These are phyloP conservation scores for Apeira syringaria DNA, from an alignment of 2,888 invertebrate species.

Conservation along the genomic window DNA sequence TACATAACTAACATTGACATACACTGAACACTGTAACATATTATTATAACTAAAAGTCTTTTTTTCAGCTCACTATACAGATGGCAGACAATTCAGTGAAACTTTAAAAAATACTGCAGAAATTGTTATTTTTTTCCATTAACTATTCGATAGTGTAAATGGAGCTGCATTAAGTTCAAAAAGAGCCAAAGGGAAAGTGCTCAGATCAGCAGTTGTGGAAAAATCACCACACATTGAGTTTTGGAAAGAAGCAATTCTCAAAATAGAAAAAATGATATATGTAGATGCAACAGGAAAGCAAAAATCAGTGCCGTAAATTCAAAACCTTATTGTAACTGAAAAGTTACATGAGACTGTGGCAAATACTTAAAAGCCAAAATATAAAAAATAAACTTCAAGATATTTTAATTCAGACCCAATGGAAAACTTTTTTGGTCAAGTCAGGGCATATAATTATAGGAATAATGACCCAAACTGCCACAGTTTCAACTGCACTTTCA, in stretches of 20 bases:
- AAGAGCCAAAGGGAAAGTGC: neutral
- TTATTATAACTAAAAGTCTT: too few relatives aligned
- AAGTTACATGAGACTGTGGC: neutral
- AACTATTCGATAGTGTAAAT: neutral
- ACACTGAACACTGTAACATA: too few relatives aligned
- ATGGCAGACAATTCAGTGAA: neutral
- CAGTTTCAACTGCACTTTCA: slow-evolving; percentile 9
- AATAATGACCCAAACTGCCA: slow-evolving; percentile 11
- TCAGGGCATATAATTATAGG: slow-evolving; percentile 17
- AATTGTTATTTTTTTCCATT: neutral
- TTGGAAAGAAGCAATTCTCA: neutral
- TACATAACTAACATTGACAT: too few relatives aligned
- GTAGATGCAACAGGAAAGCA: neutral
- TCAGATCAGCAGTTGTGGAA: neutral
- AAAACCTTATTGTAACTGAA: too few relatives aligned
- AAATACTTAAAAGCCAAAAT: slow-evolving; percentile 4
- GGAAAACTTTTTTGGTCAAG: slow-evolving; percentile 20
- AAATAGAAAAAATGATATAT: neutral
- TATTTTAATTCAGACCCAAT: slow-evolving; percentile 27
- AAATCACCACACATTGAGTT: neutral
- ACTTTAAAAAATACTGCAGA: neutral
- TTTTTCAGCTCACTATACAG: neutral
- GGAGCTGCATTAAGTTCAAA: neutral
- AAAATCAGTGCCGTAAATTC: too few relatives aligned
- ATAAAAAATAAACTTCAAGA: slow-evolving; percentile 19